phyloP scores from a whole-genome alignment of 2,797 vertebrate genomes.

The Tragopan temminckii region DNA sequence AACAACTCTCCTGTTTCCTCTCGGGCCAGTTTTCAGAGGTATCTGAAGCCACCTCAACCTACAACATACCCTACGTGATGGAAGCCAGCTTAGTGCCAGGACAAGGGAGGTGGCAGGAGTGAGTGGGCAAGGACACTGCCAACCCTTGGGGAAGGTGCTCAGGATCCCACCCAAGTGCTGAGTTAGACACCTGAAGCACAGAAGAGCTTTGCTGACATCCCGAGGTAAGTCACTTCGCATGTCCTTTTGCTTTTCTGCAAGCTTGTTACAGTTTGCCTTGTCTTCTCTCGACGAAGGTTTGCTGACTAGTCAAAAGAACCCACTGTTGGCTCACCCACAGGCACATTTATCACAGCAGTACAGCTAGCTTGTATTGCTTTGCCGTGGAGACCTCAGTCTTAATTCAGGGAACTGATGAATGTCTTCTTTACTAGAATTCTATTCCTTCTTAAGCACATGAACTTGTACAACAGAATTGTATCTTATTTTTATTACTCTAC shows the following conservation, averaged over 20 bases:
- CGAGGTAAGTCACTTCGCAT: rapidly evolving
- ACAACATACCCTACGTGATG: not conserved
- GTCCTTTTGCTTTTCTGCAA: not conserved
- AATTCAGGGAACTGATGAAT: not conserved
- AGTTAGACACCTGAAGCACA: not conserved
- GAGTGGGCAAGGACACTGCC: not conserved
- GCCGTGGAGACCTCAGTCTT: not conserved
- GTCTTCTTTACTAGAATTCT: not conserved
- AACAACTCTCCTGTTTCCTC: not conserved
- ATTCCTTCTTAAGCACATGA: not conserved
- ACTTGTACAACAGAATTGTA: not conserved
- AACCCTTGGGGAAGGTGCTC: not conserved
- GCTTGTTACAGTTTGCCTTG: not conserved
- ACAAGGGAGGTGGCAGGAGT: not conserved
- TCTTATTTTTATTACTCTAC: not conserved
- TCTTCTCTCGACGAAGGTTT: not conserved
- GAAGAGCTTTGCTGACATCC: not conserved
- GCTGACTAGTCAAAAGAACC: not conserved
- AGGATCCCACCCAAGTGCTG: not conserved
- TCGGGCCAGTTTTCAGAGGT: not conserved
- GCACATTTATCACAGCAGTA: rapidly evolving
- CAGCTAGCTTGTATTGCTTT: not conserved
- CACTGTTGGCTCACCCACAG: not conserved
- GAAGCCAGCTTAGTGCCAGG: not conserved
- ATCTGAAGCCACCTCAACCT: not conserved